Base-by-base conservation (phyloP, 1,140 invertebrate species). In the Trichogramma pretiosum region DNA sequence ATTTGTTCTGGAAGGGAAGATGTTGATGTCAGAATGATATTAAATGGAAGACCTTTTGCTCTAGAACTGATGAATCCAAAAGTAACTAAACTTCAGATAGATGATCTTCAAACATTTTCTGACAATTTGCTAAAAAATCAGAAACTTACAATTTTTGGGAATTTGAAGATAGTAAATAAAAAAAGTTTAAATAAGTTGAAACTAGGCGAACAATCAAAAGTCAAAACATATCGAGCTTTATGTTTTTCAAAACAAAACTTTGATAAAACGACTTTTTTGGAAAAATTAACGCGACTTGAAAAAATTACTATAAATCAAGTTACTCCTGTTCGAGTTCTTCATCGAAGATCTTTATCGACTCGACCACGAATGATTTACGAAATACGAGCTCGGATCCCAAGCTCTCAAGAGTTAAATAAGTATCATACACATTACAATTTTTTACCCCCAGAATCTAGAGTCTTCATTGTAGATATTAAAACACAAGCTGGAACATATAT, bases 401-500 rank as follows among this genome's bases (percentile, higher is more conserved):
- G 53, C 28, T 23, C 50, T 7, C 2, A 59, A 11, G 62, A 66
- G 43, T 39, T 60, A 38, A 40, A 41, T 41, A 57, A 40, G 39
- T 60, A 54, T 47, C 28, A 38, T 2, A 52, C 52, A 32, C 36
- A 50, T 17, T 5, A 49, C 0, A 54, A 56, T 23, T 43, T 42
- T 28, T 16, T 24, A 14, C 14, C 32, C 9, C 23, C 54, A 44
- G 43, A 53, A 13, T 62, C 75, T 18, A 40, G 48, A 36, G 64
- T 83, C 18, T 80, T 91, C 57, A 65, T 78, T 42, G 56, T 96
- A 3, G 73, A 80, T 51, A 50, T 96, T 1, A 79, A 77, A 39
- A 93, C 91, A 11, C 87, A 95, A 68, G 93, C 93, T 32, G 94
- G 93, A 32, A 96, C 92, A 2, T 98, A 98, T 63, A 81, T 98